Evolutionary conservation across 2,113 vertebrate species (phyloP), one percentile per base, ranked within the genome.

Genomic region (Progne subis): DNA sequence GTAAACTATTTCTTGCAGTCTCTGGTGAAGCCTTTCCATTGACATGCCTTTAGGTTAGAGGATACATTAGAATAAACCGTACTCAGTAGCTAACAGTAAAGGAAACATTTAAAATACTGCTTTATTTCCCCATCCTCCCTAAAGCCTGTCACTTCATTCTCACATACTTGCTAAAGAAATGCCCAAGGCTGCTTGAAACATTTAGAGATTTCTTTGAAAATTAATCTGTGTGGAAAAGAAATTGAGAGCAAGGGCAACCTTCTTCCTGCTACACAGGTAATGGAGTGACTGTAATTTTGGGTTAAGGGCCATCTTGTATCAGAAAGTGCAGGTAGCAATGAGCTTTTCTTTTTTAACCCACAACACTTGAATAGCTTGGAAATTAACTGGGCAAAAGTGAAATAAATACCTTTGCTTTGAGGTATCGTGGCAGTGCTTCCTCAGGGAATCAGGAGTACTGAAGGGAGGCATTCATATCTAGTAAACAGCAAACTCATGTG

Each of bases 1-100:
- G 78, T 93, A 94, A 97, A 95, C 49, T 79, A 76, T 82, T 91
- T 89, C 81, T 91, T 95, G 76, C 91, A 83, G 91, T 75, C 92
- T 96, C 65, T 76, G 50, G 75, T 79, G 90, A 88, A 96, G 63
- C 57, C 55, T 87, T 91, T 82, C 71, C 76, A 53, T 94, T 84
- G 90, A 86, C 61, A 41, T 72, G 70, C 89, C 69, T 95, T 96
- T 82, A 92, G 57, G 65, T 91, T 86, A 91, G 76, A 69, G 61
- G 53, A 55, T 80, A 74, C 0, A 0, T 94, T 90, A 88, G 41
- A 95, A 67, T 81, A 92, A 95, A 83, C 72, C 76, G 29, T 91
- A 79, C 50, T 31, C 28, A 39, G n/a, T 81, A 81, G 23, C 47
- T 89, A 71, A 69, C 50, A 47, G 46, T 63, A 86, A 86, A 88